These are phyloP conservation scores for Sebastes itinus DNA, from an alignment of 2,797 vertebrate genomes.

Conservation along the genomic window DNA sequence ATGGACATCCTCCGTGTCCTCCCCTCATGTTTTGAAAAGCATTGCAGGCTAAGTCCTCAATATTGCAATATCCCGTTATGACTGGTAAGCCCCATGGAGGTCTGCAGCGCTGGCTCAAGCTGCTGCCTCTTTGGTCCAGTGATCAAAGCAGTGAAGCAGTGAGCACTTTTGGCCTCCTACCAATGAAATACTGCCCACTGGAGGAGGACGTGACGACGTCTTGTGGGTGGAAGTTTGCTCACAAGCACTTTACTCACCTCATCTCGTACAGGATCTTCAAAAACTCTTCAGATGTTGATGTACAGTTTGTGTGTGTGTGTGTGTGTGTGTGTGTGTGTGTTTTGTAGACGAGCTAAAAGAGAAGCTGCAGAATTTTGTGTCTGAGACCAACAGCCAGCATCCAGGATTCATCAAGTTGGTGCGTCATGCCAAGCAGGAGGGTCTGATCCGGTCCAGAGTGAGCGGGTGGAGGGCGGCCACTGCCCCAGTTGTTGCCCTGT, in stretches of 20 bases:
- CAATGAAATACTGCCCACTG: slow-evolving; percentile 60
- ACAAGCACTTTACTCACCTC: slow-evolving; percentile 37
- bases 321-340: slow-evolving; percentile 13
- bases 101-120: slow-evolving; percentile 54
- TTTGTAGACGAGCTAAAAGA: slow-evolving; percentile 93
- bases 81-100: slow-evolving; percentile 54
- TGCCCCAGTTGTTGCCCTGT: slow-evolving; percentile 95
- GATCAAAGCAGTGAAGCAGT: slow-evolving; percentile 67
- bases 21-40: slow-evolving; percentile 42
- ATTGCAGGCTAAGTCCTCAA: slow-evolving; percentile 52
- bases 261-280: slow-evolving; percentile 22
- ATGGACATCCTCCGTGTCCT: slow-evolving; percentile 19
- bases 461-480: slow-evolving; percentile 95
- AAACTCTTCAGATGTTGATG: slow-evolving; percentile 21
- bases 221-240: slow-evolving; percentile 62
- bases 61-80: slow-evolving; percentile 63
- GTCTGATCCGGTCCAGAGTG: slow-evolving; percentile 95
- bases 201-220: slow-evolving; percentile 51
- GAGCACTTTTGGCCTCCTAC: slow-evolving; percentile 57
- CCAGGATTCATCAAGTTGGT: slow-evolving; percentile 95
- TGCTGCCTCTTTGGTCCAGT: slow-evolving; percentile 68
- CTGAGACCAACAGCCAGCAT: slow-evolving; percentile 86
- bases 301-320: slow-evolving; percentile 1
- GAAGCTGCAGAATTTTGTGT: slow-evolving; percentile 91
- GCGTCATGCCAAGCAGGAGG: slow-evolving; percentile 92